Evolutionary conservation across 2,797 vertebrate species (phyloP).

Genomic region (Anguilla pacifica): DNA sequence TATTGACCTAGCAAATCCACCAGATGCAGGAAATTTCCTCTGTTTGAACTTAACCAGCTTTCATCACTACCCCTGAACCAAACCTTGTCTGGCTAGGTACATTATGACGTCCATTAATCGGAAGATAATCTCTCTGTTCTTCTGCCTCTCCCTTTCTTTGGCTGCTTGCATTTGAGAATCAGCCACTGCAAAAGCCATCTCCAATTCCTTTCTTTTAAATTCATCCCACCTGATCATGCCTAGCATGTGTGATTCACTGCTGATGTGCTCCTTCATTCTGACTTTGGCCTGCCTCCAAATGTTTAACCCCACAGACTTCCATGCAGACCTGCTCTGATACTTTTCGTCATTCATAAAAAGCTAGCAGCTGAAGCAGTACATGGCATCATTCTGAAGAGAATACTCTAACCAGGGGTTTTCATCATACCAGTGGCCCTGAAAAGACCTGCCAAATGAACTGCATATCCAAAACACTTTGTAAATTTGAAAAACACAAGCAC

Average conservation of each 20-base stretch:
- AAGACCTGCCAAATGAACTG: background rate
- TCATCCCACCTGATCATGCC: constrained; percentile 24
- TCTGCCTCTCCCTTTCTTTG: constrained; percentile 24
- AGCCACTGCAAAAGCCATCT: constrained; percentile 18
- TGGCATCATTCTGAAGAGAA: constrained; percentile 24
- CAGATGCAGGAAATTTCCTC: constrained; percentile 30
- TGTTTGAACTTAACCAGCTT: constrained; percentile 28
- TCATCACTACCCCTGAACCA: constrained; percentile 31
- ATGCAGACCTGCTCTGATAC: constrained; percentile 18
- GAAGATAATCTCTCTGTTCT: constrained; percentile 26
- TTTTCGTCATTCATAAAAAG: constrained; percentile 34
- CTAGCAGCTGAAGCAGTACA: constrained; percentile 31
- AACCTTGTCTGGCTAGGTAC: constrained; percentile 24
- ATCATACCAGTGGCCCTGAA: constrained; percentile 25
- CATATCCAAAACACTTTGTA: too few species aligned
- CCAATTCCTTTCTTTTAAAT: constrained; percentile 21
- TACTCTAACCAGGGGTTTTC: constrained; percentile 23
- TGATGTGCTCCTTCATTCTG: constrained; percentile 12
- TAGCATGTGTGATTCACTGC: constrained; percentile 10
- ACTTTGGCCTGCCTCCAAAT: constrained; percentile 18
- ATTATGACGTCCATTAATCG: constrained; percentile 25
- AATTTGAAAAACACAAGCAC: too few species aligned
- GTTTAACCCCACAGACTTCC: constrained; percentile 17
- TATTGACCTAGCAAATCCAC: constrained; percentile 17
- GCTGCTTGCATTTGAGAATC: constrained; percentile 17